Percentiles rank a stretch among this genome's conserved stretches.
Conservation (phyloP, 2,113 vertebrate species). For the Caranx melampygus region DNA sequence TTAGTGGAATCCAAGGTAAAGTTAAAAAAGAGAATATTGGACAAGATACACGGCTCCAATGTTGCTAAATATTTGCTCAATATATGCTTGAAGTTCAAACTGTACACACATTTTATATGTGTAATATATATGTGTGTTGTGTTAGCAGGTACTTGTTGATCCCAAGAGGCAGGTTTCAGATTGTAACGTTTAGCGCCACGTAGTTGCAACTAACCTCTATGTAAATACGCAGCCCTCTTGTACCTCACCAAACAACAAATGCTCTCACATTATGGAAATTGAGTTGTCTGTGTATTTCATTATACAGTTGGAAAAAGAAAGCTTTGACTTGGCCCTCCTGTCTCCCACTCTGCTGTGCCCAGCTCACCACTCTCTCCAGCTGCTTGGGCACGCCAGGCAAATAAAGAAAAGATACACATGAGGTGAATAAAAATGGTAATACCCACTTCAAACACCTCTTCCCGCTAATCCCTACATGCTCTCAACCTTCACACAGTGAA, state of each 20-base stretch:
- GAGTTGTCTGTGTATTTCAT: constrained; percentile 13
- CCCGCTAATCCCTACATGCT: constrained; percentile 66
- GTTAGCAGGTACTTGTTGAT: background rate
- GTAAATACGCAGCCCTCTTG: background rate
- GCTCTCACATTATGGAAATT: background rate
- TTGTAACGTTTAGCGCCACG: background rate
- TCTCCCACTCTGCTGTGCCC: constrained; percentile 9
- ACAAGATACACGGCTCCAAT: background rate
- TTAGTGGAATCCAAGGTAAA: background rate
- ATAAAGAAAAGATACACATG: constrained; percentile 62
- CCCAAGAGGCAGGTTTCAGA: background rate
- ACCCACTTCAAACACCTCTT: constrained; percentile 73
- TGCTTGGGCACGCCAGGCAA: constrained; percentile 25
- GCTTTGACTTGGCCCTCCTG: constrained; percentile 8
- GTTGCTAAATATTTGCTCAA: background rate
- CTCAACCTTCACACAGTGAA: constrained; percentile 64
- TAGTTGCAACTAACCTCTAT: background rate
- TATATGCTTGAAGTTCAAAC: background rate
- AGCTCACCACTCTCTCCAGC: constrained; percentile 36
- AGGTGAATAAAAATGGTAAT: constrained; percentile 69
- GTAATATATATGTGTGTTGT: background rate
- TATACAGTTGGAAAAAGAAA: constrained; percentile 1
- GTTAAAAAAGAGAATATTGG: background rate
- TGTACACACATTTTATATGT: too few relatives aligned
- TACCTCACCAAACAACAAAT: constrained; percentile 1